These are phyloP conservation scores for Aeoliscus strigatus DNA, from an alignment of 2,797 vertebrate genomes.

Conservation along the genomic window DNA sequence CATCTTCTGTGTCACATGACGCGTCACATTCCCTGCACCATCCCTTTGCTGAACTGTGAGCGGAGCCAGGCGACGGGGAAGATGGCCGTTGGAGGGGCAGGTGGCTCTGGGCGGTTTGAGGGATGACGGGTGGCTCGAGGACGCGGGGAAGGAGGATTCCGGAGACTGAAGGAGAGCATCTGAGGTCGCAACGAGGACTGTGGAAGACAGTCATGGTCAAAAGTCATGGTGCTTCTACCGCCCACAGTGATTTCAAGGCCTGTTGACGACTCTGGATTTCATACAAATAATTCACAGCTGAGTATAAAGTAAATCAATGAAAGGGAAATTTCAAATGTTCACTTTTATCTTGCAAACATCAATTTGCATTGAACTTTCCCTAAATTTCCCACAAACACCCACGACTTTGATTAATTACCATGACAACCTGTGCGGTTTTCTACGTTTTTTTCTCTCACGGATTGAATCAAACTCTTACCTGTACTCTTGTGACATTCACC, in stretches of 20 bases:
- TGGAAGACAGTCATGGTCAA: too few relatives aligned
- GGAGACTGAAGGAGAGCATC: slow-evolving; percentile 31
- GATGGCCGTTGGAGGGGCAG: slow-evolving; percentile 25
- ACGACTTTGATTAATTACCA: slow-evolving; percentile 46
- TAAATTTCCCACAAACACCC: slow-evolving; percentile 23
- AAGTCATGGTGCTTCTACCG: too few relatives aligned
- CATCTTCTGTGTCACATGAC: slow-evolving; percentile 27
- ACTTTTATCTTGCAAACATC: too few relatives aligned
- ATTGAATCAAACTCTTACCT: too few relatives aligned
- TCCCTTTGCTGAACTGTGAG: slow-evolving; percentile 22
- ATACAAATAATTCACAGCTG: too few relatives aligned
- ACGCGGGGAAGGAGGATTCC: slow-evolving; percentile 16
- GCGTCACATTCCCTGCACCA: slow-evolving; percentile 23
- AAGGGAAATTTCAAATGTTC: too few relatives aligned
- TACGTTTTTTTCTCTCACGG: too few relatives aligned
- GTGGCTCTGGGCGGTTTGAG: slow-evolving; percentile 19
- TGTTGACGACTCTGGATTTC: too few relatives aligned
- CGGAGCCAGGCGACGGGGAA: slow-evolving; percentile 25
- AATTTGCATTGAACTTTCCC: slow-evolving; percentile 24
- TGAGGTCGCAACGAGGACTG: slow-evolving; percentile 31
- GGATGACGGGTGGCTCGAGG: slow-evolving; percentile 23
- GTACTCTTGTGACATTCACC: slow-evolving; percentile 19
- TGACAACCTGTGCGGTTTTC: slow-evolving; percentile 19
- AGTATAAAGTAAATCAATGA: too few relatives aligned
- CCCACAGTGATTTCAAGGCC: too few relatives aligned